Percentiles rank a stretch among this genome's conserved stretches.
Conservation (phyloP, 2,888 invertebrate species). For the Tanytarsus gracilentus region DNA sequence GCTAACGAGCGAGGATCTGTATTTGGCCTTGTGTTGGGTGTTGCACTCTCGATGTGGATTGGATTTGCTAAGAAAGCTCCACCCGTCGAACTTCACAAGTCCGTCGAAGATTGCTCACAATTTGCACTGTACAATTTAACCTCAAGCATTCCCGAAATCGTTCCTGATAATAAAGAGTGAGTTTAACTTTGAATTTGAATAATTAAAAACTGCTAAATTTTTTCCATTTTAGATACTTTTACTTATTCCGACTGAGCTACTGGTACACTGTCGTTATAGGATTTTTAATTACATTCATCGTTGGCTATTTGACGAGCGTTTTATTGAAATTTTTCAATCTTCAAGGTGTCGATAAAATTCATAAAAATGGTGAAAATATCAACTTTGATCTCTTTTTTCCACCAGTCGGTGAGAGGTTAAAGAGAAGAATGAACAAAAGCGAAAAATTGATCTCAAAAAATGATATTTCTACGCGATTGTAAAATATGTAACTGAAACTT, state of each 20-base stretch:
- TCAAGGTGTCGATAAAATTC: constrained; percentile 37
- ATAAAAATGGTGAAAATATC: constrained; percentile 38
- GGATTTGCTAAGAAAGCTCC: constrained; percentile 57
- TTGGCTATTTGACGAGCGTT: constrained; percentile 48
- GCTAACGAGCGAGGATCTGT: constrained; percentile 70
- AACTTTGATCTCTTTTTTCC: constrained; percentile 55
- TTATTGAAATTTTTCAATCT: constrained; percentile 38
- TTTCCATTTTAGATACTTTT: constrained; percentile 46
- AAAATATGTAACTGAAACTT: not conserved
- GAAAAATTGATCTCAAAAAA: not conserved
- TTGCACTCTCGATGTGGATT: constrained; percentile 67
- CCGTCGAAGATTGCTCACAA: constrained; percentile 49
- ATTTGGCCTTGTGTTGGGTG: constrained; percentile 53
- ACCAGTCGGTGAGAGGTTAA: constrained; percentile 45
- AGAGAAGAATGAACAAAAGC: constrained; percentile 32
- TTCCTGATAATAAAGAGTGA: not conserved
- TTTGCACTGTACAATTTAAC: constrained; percentile 10
- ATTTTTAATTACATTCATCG: constrained; percentile 44
- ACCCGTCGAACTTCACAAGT: constrained; percentile 47
- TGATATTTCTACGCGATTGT: not conserved
- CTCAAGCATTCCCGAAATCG: constrained; percentile 10
- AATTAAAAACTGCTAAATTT: constrained; percentile 17
- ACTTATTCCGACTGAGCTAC: constrained; percentile 61
- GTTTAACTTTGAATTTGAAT: not conserved
- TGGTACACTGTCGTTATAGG: constrained; percentile 59